Evolutionary conservation across 2,888 invertebrate species (phyloP).

Genomic region (Acanthococcus lagerstroemiae): DNA sequence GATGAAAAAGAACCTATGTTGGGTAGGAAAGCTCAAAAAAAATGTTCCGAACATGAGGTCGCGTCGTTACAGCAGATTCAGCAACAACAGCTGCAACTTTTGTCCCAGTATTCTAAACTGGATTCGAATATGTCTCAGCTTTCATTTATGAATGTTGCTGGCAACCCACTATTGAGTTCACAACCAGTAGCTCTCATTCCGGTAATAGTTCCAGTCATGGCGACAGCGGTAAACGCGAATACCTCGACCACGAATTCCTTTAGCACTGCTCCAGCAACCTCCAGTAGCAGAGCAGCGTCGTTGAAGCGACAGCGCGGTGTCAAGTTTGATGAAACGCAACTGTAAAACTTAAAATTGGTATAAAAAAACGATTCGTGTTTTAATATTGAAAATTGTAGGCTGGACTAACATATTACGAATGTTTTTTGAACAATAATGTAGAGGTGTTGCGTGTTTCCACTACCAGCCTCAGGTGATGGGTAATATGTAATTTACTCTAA

Average conservation of each 20-base stretch:
- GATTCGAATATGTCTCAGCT: slow-evolving; percentile 11
- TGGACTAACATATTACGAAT: no score
- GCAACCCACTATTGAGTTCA: slow-evolving; percentile 4
- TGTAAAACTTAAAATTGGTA: slow-evolving; percentile 26
- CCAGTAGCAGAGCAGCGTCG: slow-evolving; percentile 30
- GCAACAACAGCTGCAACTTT: slow-evolving; percentile 6
- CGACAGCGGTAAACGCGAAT: slow-evolving; percentile 29
- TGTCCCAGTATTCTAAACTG: slow-evolving; percentile 1
- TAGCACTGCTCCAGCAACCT: slow-evolving; percentile 30
- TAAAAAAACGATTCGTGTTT: no score
- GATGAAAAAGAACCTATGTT: slow-evolving; percentile 31
- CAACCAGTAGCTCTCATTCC: slow-evolving; percentile 34
- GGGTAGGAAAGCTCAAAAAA: neutral
- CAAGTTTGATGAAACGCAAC: slow-evolving; percentile 38
- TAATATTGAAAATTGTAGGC: no score
- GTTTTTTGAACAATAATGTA: no score
- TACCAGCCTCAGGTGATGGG: no score
- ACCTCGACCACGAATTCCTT: neutral
- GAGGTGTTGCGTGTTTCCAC: no score
- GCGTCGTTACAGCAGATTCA: slow-evolving; percentile 7
- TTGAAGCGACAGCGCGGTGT: slow-evolving; percentile 36
- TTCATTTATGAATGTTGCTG: slow-evolving; percentile 8
- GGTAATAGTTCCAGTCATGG: slow-evolving; percentile 35
- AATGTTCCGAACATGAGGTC: neutral
- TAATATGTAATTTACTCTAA: no score